phyloP scores from a whole-genome alignment of 2,797 vertebrate species.

The Enteromius anoplus region DNA sequence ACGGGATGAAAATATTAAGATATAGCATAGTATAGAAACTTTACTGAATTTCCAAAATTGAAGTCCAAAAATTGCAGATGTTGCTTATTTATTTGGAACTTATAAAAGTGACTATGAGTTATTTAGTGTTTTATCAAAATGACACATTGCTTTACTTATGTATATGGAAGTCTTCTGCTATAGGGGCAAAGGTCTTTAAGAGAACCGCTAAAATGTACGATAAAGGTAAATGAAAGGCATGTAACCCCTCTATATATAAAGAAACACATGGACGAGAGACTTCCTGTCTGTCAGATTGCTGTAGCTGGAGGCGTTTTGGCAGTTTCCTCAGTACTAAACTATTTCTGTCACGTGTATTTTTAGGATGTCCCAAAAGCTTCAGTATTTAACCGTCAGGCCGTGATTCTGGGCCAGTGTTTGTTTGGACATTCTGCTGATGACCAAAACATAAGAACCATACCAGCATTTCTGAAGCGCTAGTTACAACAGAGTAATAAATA shows the following conservation, averaged over 20 bases:
- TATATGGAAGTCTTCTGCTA: background rate
- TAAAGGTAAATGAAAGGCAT: background rate
- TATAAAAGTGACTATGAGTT: background rate
- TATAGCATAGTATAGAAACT: background rate
- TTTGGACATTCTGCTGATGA: background rate
- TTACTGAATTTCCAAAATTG: background rate
- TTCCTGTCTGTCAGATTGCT: background rate
- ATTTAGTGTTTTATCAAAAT: background rate
- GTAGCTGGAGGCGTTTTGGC: background rate
- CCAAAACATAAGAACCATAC: too few relatives aligned
- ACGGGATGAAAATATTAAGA: background rate
- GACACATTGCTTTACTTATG: background rate
- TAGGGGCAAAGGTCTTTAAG: background rate
- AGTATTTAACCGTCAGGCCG: background rate
- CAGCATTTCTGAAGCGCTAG: too few relatives aligned
- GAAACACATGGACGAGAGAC: background rate
- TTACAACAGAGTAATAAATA: too few relatives aligned
- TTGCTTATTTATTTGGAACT: background rate
- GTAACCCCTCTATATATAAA: background rate
- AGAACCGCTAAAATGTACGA: background rate
- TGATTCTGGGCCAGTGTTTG: constrained; percentile 18
- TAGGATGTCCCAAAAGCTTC: constrained; percentile 15
- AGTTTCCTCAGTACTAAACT: background rate
- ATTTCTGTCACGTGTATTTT: constrained; percentile 29
- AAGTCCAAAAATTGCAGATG: too few relatives aligned